Evolutionary conservation across 2,888 invertebrate species (phyloP), one percentile per base, ranked within the genome.

Genomic region (Myopa tessellatipennis): DNA sequence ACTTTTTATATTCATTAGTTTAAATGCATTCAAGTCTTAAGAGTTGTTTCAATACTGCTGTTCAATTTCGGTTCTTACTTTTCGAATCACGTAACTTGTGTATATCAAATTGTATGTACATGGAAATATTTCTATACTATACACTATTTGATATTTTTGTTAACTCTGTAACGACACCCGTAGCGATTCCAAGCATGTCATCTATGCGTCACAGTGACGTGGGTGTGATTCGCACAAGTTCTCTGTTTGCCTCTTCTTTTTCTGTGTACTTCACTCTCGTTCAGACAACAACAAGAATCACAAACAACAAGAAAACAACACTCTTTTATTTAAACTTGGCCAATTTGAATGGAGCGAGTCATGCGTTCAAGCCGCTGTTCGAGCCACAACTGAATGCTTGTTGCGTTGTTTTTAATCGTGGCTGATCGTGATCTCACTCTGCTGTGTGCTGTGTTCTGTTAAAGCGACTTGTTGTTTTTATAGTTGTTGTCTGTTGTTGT

Each of bases 1-100:
- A n/a, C 5, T 55, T 55, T 6, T 55, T n/a, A 16, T 14, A 1
- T n/a, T 55, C 16, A 16, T 16, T 55, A 55, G 4, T n/a, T 55
- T n/a, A n/a, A n/a, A 8, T 55, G n/a, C 55, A 55, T 55, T 55
- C 10, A 16, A 5, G 10, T 0, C 16, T 0, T n/a, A 60, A 40
- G 65, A 18, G 12, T 36, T 61, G 7, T 50, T 45, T 36, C n/a
- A 8, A 50, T 18, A 75, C 69, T 60, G 68, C 69, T 45, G 58
- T 75, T 69, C 16, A 18, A 69, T 58, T 63, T 65, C 26, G 45
- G 58, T 16, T 77, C 60, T 69, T 26, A 26, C 26, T 69, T 76
- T 79, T 78, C 78, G 77, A 78, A 80, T 81, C 83, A 83, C 83
- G 83, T 83, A 83, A 82, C 81, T 80, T 78, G 79, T 74, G 80